Conservation (phyloP, 1,140 invertebrate species). For the Eumeta japonica region DNA sequence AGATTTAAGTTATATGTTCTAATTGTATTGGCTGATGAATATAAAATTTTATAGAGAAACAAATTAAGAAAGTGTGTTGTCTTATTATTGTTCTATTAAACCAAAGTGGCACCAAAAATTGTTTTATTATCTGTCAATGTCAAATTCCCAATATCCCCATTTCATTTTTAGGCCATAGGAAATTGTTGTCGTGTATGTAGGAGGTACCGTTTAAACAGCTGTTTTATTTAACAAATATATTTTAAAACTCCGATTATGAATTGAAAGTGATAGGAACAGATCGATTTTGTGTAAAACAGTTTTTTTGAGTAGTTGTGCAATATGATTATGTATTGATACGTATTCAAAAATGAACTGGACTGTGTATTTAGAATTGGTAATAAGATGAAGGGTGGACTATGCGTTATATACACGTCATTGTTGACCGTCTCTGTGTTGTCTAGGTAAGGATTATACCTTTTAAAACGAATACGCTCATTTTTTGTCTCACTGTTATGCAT, state of each 20-base stretch:
- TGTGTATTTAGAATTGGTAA: constrained; percentile 47
- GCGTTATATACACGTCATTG: constrained; percentile 59
- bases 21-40: too few relatives aligned
- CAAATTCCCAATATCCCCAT: too few relatives aligned
- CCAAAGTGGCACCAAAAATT: too few relatives aligned
- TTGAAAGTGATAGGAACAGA: neutral
- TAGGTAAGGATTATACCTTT: constrained; percentile 39
- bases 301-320: constrained; percentile 6
- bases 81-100: too few relatives aligned
- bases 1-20: too few relatives aligned
- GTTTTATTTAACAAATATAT: neutral
- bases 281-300: neutral
- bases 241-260: neutral
- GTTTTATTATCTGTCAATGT: too few relatives aligned
- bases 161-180: neutral
- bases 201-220: neutral
- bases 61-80: too few relatives aligned
- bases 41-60: too few relatives aligned
- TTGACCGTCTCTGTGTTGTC: constrained; percentile 59
- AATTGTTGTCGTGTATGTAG: neutral
- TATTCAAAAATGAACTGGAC: constrained; percentile 50
- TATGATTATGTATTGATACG: constrained; percentile 43
- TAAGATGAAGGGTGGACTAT: constrained; percentile 61
- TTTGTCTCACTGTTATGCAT: neutral
- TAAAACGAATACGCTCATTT: too few relatives aligned